Evolutionary conservation across 2,888 invertebrate genomes (phyloP).

Genomic region (Stenotaenia linearis): DNA sequence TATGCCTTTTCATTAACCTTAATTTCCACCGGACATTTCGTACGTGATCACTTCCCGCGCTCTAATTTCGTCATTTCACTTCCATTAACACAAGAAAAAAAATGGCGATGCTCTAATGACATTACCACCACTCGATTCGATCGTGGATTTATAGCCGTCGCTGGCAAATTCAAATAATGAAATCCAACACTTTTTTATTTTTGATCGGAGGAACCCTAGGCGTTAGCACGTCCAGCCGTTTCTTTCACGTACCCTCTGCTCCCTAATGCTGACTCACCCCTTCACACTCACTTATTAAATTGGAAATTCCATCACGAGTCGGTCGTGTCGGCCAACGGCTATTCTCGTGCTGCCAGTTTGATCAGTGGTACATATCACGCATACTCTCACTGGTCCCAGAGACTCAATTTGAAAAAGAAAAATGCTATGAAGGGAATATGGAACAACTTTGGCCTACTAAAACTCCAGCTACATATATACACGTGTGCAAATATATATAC

Average conservation of each 20-base stretch:
- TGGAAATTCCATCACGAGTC: slow-evolving; percentile 19
- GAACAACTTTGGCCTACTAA: not conserved
- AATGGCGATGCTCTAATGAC: not conserved
- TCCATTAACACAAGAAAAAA: not conserved
- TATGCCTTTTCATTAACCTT: too few relatives aligned
- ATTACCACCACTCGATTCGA: not conserved
- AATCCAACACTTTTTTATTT: not conserved
- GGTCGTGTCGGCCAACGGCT: slow-evolving; percentile 2
- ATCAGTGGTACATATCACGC: not conserved
- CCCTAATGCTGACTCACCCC: slow-evolving; percentile 8
- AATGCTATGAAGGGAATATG: not conserved
- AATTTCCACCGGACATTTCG: too few relatives aligned
- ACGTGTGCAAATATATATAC: not conserved
- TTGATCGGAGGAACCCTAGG: not conserved
- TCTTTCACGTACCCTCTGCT: not conserved
- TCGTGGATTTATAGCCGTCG: not conserved
- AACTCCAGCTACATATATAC: too few relatives aligned
- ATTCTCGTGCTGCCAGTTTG: not conserved
- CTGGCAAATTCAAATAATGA: slow-evolving; percentile 6
- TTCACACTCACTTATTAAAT: slow-evolving; percentile 14
- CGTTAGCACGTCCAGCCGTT: not conserved
- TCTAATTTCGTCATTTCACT: too few relatives aligned
- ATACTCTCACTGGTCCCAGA: not conserved
- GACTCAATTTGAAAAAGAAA: not conserved
- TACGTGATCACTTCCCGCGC: too few relatives aligned